Conservation (phyloP, 1,140 invertebrate genomes). For the Cyrtorhinus lividipennis region DNA sequence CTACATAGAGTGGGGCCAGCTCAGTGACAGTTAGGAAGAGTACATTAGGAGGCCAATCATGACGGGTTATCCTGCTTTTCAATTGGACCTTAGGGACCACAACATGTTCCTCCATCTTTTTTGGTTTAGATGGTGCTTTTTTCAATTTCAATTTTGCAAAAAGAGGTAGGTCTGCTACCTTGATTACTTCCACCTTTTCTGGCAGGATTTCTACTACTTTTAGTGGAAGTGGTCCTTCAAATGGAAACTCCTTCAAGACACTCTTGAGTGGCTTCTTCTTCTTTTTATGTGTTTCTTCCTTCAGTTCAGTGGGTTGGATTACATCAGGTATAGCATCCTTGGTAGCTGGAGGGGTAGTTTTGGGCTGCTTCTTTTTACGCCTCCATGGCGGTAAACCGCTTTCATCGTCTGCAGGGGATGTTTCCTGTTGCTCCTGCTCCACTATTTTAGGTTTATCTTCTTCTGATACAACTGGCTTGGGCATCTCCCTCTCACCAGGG, state of each 20-base stretch:
- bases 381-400: not conserved
- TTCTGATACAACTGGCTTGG: not conserved
- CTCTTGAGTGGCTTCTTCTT: constrained; percentile 13
- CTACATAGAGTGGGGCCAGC: constrained; percentile 28
- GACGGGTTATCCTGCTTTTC: constrained; percentile 40
- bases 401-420: not conserved
- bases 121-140: constrained; percentile 33
- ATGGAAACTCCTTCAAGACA: constrained; percentile 6
- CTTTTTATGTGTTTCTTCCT: constrained; percentile 25
- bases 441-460: not conserved
- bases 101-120: constrained; percentile 24
- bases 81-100: constrained; percentile 21
- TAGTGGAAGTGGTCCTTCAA: constrained; percentile 24
- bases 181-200: constrained; percentile 23
- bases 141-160: constrained; percentile 48
- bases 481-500: constrained; percentile 1
- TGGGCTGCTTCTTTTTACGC: not conserved
- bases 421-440: not conserved
- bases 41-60: constrained; percentile 34
- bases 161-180: constrained; percentile 35
- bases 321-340: constrained; percentile 3
- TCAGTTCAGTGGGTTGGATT: too few relatives aligned
- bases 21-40: constrained; percentile 23
- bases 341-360: not conserved
- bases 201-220: constrained; percentile 30